phyloP scores from a whole-genome alignment of 2,113 vertebrate species.

The Bungarus multicinctus region DNA sequence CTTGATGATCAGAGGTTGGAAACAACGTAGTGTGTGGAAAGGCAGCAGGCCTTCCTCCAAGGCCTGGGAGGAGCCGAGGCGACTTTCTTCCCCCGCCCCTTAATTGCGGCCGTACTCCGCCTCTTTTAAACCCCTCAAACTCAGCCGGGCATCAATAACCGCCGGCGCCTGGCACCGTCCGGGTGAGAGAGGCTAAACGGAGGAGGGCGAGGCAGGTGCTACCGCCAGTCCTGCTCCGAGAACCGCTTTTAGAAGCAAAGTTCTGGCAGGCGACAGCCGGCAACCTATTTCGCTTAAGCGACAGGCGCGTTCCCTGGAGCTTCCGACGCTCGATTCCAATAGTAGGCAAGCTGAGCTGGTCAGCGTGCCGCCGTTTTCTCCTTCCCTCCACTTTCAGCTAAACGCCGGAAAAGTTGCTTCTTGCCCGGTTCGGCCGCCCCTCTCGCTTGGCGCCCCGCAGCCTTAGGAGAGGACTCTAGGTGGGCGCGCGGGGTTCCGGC shows the following conservation, averaged over 20 bases:
- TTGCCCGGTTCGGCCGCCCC: not conserved
- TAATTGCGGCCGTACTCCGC: not conserved
- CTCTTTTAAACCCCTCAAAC: not conserved
- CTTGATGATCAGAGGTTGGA: not conserved
- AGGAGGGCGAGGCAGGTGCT: not conserved
- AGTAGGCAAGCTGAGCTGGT: not conserved
- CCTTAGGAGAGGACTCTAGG: not conserved
- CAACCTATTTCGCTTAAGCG: not conserved
- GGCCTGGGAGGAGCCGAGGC: not conserved
- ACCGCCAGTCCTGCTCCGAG: not conserved
- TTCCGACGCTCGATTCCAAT: not conserved
- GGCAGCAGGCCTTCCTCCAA: not conserved
- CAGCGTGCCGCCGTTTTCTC: not conserved
- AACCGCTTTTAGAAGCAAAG: not conserved
- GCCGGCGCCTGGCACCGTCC: not conserved
- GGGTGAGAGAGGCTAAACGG: not conserved
- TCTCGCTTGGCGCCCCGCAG: not conserved
- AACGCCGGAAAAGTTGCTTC: not conserved
- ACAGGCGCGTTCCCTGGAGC: not conserved
- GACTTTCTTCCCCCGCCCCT: not conserved
- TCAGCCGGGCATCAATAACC: not conserved
- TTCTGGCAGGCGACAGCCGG: not conserved
- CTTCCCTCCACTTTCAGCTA: not conserved
- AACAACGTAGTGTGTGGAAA: not conserved
- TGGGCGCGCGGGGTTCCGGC: not conserved